These are phyloP conservation scores for Brienomyrus brachyistius DNA, from an alignment of 2,113 vertebrate species.

Conservation along the genomic window DNA sequence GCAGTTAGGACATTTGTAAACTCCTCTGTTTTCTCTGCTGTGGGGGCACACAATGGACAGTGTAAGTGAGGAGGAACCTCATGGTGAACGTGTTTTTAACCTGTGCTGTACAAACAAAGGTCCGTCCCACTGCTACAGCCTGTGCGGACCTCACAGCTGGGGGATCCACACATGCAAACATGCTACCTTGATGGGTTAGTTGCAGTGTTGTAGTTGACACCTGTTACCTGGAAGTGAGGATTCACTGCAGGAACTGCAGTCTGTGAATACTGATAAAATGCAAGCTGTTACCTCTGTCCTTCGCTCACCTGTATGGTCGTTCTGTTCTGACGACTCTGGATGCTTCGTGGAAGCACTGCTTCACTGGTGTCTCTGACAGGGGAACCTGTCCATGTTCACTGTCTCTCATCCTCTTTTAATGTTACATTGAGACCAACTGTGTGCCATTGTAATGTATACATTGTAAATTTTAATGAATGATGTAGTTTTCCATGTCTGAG, in stretches of 20 bases:
- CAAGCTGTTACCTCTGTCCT: background rate
- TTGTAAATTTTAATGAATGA: background rate
- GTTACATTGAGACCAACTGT: background rate
- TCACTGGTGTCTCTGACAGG: background rate
- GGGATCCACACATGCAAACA: background rate
- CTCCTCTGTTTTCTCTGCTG: constrained; percentile 5
- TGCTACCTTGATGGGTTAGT: background rate
- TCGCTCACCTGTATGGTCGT: background rate
- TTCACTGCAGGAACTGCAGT: background rate
- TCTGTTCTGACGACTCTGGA: background rate
- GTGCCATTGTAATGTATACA: background rate
- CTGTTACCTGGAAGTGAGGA: background rate
- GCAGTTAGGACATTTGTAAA: constrained; percentile 1
- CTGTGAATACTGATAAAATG: no score
- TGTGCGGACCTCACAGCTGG: background rate
- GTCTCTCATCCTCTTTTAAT: background rate
- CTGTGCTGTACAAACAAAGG: background rate
- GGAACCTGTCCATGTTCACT: background rate
- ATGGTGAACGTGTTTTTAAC: background rate
- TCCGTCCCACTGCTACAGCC: background rate
- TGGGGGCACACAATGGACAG: background rate
- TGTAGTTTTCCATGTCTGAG: background rate
- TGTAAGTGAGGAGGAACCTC: background rate
- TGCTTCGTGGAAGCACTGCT: background rate
- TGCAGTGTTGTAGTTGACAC: background rate